Base-by-base conservation (phyloP, 1,140 invertebrate genomes). In the Drosophila ogumai region DNA sequence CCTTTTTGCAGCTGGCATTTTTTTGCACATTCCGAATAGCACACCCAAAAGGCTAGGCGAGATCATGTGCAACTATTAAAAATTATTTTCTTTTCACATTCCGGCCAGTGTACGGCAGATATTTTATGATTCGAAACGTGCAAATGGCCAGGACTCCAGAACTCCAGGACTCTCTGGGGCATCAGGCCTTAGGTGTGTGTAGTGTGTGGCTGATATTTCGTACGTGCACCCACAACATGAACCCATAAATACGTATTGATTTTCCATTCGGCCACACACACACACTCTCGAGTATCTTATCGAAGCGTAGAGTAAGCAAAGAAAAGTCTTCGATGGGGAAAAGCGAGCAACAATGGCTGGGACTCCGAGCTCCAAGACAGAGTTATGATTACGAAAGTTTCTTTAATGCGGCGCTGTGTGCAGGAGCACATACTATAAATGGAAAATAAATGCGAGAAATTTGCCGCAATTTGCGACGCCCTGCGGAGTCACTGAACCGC, bases 241-340 rank as follows among this genome's bases (percentile, higher is more conserved):
- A 87, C 84, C 79, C 84, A 90, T 87, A 87, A 87, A 90, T 84
- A 90, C 80, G 67, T 87, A 87, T 87, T 84, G 84, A 87, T 87
- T 87, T 87, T 87, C 79, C 75, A 82, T 82, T 78, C 63, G 12
- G 19, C 57, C 55, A 49, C 36, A 47, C 57, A 22, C 22, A 22
- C 22, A 32, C 47, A 34, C 22, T 22, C n/a, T 56, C 32, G 69
- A 75, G 57, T 66, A 44, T 78, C 78, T 77, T 77, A 75, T 80
- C 67, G 72, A 55, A 56, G 47, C 15, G 58, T 3, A 32, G 32
- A 13, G 19, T 25, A 47, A 47, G 59, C 22, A 49, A 40, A 41
- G 58, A 52, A 41, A 50, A 57, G 22, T 57, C 54, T 41, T 49
- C 40, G 41, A 36, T 54, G 32, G 50, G 32, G 13, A 54, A 54